Evolutionary conservation across 2,113 vertebrate species (phyloP), one percentile per base, ranked within the genome.

Genomic region (Psettodes erumei): DNA sequence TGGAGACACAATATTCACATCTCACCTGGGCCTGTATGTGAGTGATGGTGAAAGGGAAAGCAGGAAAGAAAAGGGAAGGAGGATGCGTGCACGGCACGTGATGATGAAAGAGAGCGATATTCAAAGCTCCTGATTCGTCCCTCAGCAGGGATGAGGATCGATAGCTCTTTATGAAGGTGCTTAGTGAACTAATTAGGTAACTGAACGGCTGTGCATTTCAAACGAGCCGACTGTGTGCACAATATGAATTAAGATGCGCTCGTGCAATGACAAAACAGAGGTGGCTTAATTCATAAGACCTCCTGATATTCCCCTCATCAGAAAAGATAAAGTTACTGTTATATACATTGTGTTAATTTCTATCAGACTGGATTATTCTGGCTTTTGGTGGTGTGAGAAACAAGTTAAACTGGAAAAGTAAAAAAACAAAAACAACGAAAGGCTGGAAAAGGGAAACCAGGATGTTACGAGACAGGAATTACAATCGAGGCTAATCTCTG

Each of bases 101-200:
- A n/a, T 54, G 47, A 75, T 66, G 42, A 76, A 67, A 80, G 50
- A 70, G 30, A 79, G 65, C 11, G 8, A 80, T 77, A 79, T 86
- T 77, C 42, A 65, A 83, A 82, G 74, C 75, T 67, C 61, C 42
- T 32, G 67, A 80, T 86, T 83, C 56, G 63, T 65, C 71, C 77
- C 81, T n/a, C 83, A 76, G 55, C 70, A 75, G 86, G 81, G 63
- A 73, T 40, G 61, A 75, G 72, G 83, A 90, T 91, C 87, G 70
- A 91, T 91, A 83, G 56, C 71, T 83, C 86, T 81, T 91, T 81
- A 90, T 88, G 83, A 89, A 83, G 79, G 72, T 80, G 87, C 84
- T 87, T 82, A 87, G 87, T 16, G 62, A 84, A 81, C 86, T 88
- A 90, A 90, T 90, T 89, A 87, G 84, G 63, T 67, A 68, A 73